Base-by-base conservation (phyloP, 2,113 vertebrate genomes). In the Bujurquina vittata region DNA sequence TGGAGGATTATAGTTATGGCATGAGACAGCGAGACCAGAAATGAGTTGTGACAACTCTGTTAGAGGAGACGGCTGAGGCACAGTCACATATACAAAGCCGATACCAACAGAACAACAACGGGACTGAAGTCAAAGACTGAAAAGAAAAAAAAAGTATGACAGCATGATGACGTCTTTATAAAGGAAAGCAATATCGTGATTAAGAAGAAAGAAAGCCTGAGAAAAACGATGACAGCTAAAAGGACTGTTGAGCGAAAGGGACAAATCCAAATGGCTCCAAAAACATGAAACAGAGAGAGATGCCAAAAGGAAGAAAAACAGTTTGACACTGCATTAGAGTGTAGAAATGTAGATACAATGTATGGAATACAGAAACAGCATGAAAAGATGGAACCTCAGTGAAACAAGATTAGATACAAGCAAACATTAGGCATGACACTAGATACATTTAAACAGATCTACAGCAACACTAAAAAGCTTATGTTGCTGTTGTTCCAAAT, bases 11-110 rank as follows among this genome's bases (percentile, higher is more conserved):
- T 14, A 63, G 58, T 76, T 65, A 65, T 33, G 74, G 56, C 22
- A 62, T 2, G 17, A 80, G 58, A 52, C 35, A 59, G 33, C n/a
- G 17, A 52, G 46, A 82, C 61, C 7, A 77, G 40, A 31, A 60
- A 81, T 62, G 18, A 84, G 33, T 22, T 67, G 11, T 22, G 78
- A 79, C 61, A 67, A 56, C n/a, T 84, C 29, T 31, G 80, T 54
- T 69, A 46, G 31, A 65, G 12, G 74, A 86, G 75, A 40, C 2
- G 2, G 52, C 67, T 35, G 58, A 69, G 55, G 52, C 63, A 23
- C 46, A 61, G 12, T 33, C n/a, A 78, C 60, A 46, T 46, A 22
- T 54, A 63, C 52, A 67, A 40, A 58, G 40, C 1, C 11, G 58
- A 67, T 23, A 72, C 11, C 40, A 22, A 65, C 22, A 0, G n/a